A percentile compares a stretch with the other conserved stretches of the same genome.
These are phyloP conservation scores for Tethea ocularis DNA, from an alignment of 2,888 invertebrate species.

Conservation along the genomic window DNA sequence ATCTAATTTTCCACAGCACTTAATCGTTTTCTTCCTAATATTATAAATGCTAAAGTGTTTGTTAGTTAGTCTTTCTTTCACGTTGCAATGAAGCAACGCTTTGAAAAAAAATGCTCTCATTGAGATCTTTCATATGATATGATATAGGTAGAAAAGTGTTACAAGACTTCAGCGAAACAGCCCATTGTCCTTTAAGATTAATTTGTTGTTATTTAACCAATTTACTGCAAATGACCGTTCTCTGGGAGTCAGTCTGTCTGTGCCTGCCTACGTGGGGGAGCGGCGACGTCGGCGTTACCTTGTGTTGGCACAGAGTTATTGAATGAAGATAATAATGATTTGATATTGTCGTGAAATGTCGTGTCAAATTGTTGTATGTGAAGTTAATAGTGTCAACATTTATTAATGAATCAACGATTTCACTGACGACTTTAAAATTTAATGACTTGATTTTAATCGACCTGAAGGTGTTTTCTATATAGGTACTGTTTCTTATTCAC, in stretches of 20 bases:
- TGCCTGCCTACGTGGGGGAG: conserved; percentile 30
- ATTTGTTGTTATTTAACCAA: no score
- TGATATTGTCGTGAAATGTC: conserved; percentile 63
- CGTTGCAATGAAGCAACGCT: no score
- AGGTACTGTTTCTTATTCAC: neutral
- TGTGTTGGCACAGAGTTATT: conserved; percentile 55
- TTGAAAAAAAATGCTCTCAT: no score
- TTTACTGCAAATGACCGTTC: conserved; percentile 43
- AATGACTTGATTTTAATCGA: neutral
- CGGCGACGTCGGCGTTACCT: conserved; percentile 60
- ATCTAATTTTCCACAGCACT: no score
- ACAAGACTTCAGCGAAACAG: no score
- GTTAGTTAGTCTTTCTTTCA: no score
- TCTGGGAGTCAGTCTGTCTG: conserved; percentile 56
- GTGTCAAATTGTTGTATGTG: conserved; percentile 57
- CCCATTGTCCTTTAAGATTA: no score
- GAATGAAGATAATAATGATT: conserved; percentile 74
- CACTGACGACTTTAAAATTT: neutral
- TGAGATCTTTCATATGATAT: no score
- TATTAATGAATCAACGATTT: conserved; percentile 37
- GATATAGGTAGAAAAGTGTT: no score
- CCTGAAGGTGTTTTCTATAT: neutral
- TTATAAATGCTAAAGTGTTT: no score
- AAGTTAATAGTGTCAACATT: conserved; percentile 49
- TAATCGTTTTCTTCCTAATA: no score